phyloP scores from a whole-genome alignment of 92 coral and sea anemone genomes.

The Bergia sp. region DNA sequence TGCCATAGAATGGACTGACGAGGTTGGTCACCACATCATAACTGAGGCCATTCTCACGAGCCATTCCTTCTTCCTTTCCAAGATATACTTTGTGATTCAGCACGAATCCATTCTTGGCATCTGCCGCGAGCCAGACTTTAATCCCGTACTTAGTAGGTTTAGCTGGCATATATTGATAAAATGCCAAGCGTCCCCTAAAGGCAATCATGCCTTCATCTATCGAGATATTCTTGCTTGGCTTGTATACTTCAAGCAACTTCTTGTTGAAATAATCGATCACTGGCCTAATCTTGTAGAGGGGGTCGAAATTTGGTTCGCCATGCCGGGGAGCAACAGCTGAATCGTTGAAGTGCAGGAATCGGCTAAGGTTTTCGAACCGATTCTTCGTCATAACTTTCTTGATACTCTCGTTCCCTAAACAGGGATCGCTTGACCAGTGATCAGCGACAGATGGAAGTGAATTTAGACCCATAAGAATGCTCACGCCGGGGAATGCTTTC shows the following conservation, averaged over 20 bases:
- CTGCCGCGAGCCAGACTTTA: background rate
- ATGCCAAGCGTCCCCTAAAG: conserved; percentile 30
- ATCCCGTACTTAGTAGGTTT: conserved; percentile 35
- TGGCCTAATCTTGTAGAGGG: conserved; percentile 44
- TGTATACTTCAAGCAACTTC: conserved; percentile 20
- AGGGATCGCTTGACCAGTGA: conserved; percentile 26
- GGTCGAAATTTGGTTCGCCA: conserved; percentile 17
- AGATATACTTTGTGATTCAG: background rate
- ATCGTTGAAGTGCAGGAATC: background rate
- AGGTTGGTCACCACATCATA: conserved; percentile 34
- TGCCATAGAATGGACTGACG: conserved; percentile 24
- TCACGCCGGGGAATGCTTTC: conserved; percentile 14
- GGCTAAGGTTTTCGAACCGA: background rate
- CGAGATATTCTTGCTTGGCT: background rate
- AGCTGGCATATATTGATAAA: conserved; percentile 27
- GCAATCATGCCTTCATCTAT: conserved; percentile 18
- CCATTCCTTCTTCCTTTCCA: background rate
- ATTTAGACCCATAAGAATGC: conserved; percentile 10
- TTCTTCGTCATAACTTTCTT: conserved; percentile 25
- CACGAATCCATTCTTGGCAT: background rate
- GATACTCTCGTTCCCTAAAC: conserved; percentile 7
- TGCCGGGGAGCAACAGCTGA: background rate
- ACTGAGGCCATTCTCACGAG: conserved; percentile 28
- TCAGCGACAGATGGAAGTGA: background rate
- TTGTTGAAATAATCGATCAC: conserved; percentile 7